Evolutionary conservation across 2,888 invertebrate species (phyloP), one percentile per base, ranked within the genome.

Genomic region (Gonocerus acuteangulatus): DNA sequence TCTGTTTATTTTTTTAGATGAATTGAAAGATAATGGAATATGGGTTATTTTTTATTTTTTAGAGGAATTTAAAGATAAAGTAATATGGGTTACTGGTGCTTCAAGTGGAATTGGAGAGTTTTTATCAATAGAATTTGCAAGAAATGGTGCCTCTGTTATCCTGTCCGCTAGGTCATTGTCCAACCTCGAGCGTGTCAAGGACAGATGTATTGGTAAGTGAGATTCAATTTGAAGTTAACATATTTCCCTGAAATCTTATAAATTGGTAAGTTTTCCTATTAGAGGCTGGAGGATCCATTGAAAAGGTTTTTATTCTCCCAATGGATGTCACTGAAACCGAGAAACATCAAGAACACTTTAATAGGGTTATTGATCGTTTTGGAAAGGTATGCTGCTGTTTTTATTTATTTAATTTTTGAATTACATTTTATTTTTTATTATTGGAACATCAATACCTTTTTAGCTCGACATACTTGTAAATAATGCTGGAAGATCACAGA

Each of bases 61-160:
- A 82, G 82, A 75, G 39, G 71, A 74, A 2, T 73, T 86, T 56
- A 74, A 75, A 45, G 83, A 83, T 0, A 83, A 88, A 73, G 87
- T 89, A 2, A 82, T 89, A 1, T 91, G 90, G 85, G 83, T 91
- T 67, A 88, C 87, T 1, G 90, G 90, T 44, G 87, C 89, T 0
- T 89, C 89, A 0, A 86, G 87, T 75, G 90, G 90, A 13, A 89
- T 91, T 65, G 90, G 90, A 2, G 86, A 87, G 74, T 74, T 80
- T 65, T 74, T 87, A 48, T 87, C 89, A 0, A 78, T 86, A 65
- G 79, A 79, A 18, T 73, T 88, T 52, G 85, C 88, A 0, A 79
- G 78, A 69, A 76, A 77, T 69, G 84, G 84, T 4, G 84, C 82
- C 1, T 83, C 82, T 71, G 71, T 89, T 44, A 80, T 84, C 3